Conservation (phyloP, 2,113 vertebrate species). For the Engraulis encrasicolus region DNA sequence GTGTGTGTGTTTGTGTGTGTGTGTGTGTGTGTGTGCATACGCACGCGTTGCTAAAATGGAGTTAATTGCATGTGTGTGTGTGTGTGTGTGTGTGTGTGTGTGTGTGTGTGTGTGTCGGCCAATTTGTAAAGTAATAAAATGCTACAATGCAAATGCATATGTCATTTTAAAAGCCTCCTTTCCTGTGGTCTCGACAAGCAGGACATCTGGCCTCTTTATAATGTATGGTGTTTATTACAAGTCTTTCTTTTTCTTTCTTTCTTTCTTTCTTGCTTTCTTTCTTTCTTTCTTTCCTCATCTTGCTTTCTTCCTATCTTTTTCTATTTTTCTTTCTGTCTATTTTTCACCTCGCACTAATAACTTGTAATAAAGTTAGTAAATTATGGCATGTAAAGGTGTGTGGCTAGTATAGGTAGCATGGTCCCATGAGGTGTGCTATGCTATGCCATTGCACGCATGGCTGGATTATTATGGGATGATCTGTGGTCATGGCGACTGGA, state of each 20-base stretch:
- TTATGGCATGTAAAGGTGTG: neutral
- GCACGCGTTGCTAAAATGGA: too few relatives aligned
- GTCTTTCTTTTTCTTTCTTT: neutral
- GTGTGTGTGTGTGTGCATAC: neutral
- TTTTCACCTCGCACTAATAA: neutral
- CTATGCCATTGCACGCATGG: too few relatives aligned
- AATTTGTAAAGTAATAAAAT: neutral
- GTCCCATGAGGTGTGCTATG: too few relatives aligned
- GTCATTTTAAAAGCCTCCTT: neutral
- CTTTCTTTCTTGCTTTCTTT: neutral
- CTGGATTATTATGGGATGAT: neutral
- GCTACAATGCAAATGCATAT: neutral
- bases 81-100: neutral
- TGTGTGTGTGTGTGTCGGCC: neutral
- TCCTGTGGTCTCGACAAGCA: neutral
- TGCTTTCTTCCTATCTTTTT: neutral
- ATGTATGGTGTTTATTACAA: neutral
- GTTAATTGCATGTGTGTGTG: neutral
- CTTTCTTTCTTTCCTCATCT: neutral
- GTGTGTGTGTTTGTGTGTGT: neutral
- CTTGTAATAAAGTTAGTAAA: neutral
- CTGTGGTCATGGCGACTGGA: neutral
- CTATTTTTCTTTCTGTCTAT: neutral
- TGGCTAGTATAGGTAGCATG: too few relatives aligned
- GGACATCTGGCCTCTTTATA: neutral